phyloP scores from a whole-genome alignment of 2,888 invertebrate species.

The Epirrita christyi region DNA sequence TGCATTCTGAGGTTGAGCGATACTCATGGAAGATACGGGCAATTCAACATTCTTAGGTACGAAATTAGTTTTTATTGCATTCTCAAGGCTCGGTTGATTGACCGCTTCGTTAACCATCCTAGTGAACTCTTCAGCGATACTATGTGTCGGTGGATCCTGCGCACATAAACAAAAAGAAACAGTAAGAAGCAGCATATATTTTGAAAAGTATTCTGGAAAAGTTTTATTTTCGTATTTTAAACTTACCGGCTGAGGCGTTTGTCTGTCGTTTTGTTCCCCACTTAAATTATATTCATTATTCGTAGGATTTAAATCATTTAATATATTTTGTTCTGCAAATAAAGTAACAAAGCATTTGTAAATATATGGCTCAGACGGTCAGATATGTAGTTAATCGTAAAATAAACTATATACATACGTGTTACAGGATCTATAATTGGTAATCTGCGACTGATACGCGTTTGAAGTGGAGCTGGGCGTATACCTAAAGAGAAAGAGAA shows the following conservation, averaged over 20 bases:
- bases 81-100: constrained; percentile 67
- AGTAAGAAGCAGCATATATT: constrained; percentile 10
- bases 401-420: constrained; percentile 56
- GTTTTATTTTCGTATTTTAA: constrained; percentile 13
- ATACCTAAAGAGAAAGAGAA: constrained; percentile 56
- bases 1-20: constrained; percentile 71
- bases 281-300: constrained; percentile 66
- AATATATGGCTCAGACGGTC: not conserved
- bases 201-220: not conserved
- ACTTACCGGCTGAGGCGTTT: constrained; percentile 81
- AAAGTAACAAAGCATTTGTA: constrained; percentile 30
- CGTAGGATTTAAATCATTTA: constrained; percentile 70
- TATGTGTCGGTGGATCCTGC: constrained; percentile 64
- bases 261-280: constrained; percentile 79
- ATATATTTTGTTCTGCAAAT: constrained; percentile 80
- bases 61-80: constrained; percentile 61
- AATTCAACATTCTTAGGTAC: constrained; percentile 61
- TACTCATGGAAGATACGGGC: constrained; percentile 57
- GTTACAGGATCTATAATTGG: constrained; percentile 74
- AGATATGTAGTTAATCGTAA: not conserved
- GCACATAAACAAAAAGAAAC: constrained; percentile 12
- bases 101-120: constrained; percentile 76
- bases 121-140: constrained; percentile 76
- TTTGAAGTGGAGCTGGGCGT: constrained; percentile 55
- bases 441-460: constrained; percentile 65